Conservation (phyloP, 2,113 vertebrate species). For the Clarias macrocephalus region DNA sequence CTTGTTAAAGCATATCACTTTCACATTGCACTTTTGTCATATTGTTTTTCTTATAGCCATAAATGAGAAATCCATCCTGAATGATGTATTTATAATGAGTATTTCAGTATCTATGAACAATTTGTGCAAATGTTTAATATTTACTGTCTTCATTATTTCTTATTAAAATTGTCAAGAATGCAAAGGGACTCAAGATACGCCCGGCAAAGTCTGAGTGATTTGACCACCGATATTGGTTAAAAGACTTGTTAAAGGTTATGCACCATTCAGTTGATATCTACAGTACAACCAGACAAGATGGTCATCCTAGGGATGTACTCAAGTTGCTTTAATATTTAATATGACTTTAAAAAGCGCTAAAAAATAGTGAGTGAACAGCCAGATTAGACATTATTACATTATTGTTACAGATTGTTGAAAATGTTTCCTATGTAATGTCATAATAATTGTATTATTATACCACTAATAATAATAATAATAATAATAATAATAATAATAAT, state of each 20-base stretch:
- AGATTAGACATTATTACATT: not conserved
- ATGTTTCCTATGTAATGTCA: not conserved
- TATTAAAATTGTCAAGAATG: not conserved
- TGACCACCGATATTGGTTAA: slow-evolving; percentile 30
- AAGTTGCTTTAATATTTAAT: not conserved
- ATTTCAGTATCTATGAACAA: not conserved
- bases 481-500: too few relatives aligned
- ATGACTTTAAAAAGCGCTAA: not conserved
- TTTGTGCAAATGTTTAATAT: not conserved
- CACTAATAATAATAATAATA: too few relatives aligned
- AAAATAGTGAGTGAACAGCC: not conserved
- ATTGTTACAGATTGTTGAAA: not conserved
- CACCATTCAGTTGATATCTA: not conserved
- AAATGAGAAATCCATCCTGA: not conserved
- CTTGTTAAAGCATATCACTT: not conserved
- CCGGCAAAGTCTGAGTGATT: not conserved
- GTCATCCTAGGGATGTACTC: not conserved
- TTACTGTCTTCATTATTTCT: not conserved
- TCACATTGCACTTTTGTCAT: not conserved
- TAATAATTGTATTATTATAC: not conserved
- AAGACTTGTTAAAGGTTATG: not conserved
- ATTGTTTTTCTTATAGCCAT: not conserved
- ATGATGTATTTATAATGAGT: not conserved
- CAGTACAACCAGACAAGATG: not conserved
- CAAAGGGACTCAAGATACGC: not conserved